Evolutionary conservation across 2,888 invertebrate genomes (phyloP), one percentile per base, ranked within the genome.

Genomic region (Spicauda simplicius): DNA sequence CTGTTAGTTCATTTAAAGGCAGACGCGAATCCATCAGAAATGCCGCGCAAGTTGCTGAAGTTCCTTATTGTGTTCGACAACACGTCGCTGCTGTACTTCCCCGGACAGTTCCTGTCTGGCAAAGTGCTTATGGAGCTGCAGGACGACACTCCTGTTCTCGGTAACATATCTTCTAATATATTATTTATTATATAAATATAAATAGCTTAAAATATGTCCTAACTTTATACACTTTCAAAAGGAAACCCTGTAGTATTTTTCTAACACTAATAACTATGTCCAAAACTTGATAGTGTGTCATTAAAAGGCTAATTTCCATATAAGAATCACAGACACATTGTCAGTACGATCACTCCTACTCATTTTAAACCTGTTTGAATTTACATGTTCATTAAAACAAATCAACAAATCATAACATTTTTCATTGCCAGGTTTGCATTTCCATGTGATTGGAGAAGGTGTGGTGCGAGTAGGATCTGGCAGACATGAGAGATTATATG

Each of bases 31-130:
- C 20, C 25, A 70, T 69, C 66, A 69, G 91, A 81, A 80, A 97
- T 97, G 97, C 96, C 97, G 76, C 95, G 97, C 79, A 98, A 98
- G 92, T 93, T 98, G 77, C 94, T 97, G 73, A 98, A 98, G 92
- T 98, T 98, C 90, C 94, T 98, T 71, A 98, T 98, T 79, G 95
- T 98, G 73, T 98, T 98, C 90, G 98, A 98, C 91, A 98, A 98
- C 85, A 97, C 98, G 57, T 98, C 97, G 78, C 91, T 98, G 73
- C 90, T 98, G 69, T 98, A 98, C 88, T 98, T 98, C 85, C 98
- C 98, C 70, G 98, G 98, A 7, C 98, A 98, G 88, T 98, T 98
- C 88, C 93, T 98, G 73, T 97, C 97, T 64, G 98, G 98, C 52
- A 95, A 98, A 82, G 98, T 98, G 68, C 95, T 98, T 64, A 96